These are phyloP conservation scores for Artibeus lituratus DNA, from an alignment of 2,797 vertebrate genomes.

Conservation along the genomic window DNA sequence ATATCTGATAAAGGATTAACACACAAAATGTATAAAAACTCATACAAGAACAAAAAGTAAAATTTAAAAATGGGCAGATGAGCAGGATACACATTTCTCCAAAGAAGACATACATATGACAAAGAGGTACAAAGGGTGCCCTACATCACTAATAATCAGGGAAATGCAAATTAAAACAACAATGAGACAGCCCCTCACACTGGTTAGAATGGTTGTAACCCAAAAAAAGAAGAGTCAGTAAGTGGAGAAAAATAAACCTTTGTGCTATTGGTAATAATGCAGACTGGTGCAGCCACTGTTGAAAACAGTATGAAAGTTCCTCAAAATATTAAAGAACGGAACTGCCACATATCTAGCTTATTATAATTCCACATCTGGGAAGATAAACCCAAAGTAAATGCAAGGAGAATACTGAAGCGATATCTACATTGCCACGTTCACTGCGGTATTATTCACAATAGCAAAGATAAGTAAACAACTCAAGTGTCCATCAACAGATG, in stretches of 20 bases:
- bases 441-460: not conserved
- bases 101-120: not conserved
- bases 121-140: not conserved
- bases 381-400: not conserved
- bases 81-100: not conserved
- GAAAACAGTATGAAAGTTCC: not conserved
- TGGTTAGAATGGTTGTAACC: not conserved
- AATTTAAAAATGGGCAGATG: not conserved
- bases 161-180: not conserved
- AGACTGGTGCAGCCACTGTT: not conserved
- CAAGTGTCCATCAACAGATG: not conserved
- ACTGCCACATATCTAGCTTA: not conserved
- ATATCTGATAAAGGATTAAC: not conserved
- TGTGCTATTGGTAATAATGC: not conserved
- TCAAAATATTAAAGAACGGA: not conserved
- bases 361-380: not conserved
- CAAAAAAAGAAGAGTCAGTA: not conserved
- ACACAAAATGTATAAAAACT: not conserved
- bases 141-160: not conserved
- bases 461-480: not conserved
- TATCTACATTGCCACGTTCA: not conserved
- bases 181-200: not conserved
- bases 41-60: not conserved
- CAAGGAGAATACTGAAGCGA: not conserved
- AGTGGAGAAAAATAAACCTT: not conserved